A percentile compares a stretch with the other conserved stretches of the same genome.
phyloP scores from a whole-genome alignment of 2,113 vertebrate species.

The Maccullochella peelii region DNA sequence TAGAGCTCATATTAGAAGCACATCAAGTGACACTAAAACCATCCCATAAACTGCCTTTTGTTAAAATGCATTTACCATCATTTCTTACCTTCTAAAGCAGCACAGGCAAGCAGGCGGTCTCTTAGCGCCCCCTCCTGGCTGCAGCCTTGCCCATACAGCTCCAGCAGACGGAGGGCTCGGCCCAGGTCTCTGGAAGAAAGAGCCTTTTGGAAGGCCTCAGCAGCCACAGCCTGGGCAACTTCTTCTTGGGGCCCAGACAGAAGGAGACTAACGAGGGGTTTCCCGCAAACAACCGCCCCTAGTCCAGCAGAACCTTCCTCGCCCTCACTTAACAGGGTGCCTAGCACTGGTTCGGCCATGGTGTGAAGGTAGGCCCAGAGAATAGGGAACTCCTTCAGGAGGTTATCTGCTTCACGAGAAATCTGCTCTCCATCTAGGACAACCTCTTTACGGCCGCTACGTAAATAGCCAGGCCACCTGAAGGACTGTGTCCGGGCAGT shows the following conservation, averaged over 20 bases:
- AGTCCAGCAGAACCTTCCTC: slow-evolving; percentile 79
- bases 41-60: neutral
- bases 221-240: slow-evolving; percentile 80
- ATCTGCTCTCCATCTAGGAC: slow-evolving; percentile 90
- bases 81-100: slow-evolving; percentile 87
- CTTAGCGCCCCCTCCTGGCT: slow-evolving; percentile 83
- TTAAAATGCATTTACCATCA: neutral
- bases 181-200: slow-evolving; percentile 85
- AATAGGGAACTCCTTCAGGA: slow-evolving; percentile 90
- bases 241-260: slow-evolving; percentile 89
- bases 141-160: slow-evolving; percentile 85
- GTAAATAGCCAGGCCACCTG: slow-evolving; percentile 89
- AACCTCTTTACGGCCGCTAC: slow-evolving; percentile 86
- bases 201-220: slow-evolving; percentile 88
- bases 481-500: slow-evolving; percentile 63
- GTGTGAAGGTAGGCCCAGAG: slow-evolving; percentile 85
- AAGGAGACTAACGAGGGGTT: slow-evolving; percentile 82
- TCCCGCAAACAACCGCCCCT: slow-evolving; percentile 85
- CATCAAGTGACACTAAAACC: too few relatives aligned
- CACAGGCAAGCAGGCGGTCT: slow-evolving; percentile 91
- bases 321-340: slow-evolving; percentile 48
- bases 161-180: slow-evolving; percentile 87
- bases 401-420: slow-evolving; percentile 86
- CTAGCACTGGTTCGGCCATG: slow-evolving; percentile 87
- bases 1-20: neutral